Conservation (phyloP, 2,797 vertebrate species). For the Cirrhinus mrigala region DNA sequence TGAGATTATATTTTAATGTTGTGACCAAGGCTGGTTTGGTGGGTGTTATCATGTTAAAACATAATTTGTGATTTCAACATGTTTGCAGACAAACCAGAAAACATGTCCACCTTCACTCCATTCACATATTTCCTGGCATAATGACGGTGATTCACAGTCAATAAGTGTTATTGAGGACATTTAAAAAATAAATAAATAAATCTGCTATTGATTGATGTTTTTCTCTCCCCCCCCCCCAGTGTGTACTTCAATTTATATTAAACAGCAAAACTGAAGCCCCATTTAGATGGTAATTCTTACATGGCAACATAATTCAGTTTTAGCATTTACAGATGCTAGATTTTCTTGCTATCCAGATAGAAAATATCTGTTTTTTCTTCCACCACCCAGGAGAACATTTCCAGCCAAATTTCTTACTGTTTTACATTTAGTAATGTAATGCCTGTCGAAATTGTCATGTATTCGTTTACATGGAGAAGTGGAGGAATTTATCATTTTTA, state of each 20-base stretch:
- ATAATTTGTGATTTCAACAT: constrained; percentile 8
- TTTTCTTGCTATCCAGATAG: constrained; percentile 7
- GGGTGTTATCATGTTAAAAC: neutral
- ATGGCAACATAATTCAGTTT: neutral
- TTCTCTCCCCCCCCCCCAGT: neutral
- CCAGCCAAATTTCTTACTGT: constrained; percentile 8
- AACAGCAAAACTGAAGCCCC: constrained; percentile 15
- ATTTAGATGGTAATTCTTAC: constrained; percentile 3
- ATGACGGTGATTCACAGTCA: constrained; percentile 45
- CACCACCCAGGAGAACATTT: neutral
- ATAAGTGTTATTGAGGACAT: constrained; percentile 36
- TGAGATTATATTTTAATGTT: neutral
- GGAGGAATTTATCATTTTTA: neutral
- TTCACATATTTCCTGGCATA: constrained; percentile 28
- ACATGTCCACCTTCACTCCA: neutral
- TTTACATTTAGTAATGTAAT: constrained; percentile 11
- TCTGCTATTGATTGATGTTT: constrained; percentile 5
- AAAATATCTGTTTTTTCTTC: neutral
- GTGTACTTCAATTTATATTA: constrained; percentile 54
- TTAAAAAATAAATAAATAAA: neutral
- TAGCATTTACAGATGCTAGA: neutral
- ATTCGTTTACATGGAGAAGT: neutral
- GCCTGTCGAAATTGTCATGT: neutral
- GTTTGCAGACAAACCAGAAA: constrained; percentile 25
- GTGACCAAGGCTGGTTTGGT: neutral